Evolutionary conservation across 2,797 vertebrate species (phyloP), one percentile per base, ranked within the genome.

Genomic region (Epinephelus malabaricus): DNA sequence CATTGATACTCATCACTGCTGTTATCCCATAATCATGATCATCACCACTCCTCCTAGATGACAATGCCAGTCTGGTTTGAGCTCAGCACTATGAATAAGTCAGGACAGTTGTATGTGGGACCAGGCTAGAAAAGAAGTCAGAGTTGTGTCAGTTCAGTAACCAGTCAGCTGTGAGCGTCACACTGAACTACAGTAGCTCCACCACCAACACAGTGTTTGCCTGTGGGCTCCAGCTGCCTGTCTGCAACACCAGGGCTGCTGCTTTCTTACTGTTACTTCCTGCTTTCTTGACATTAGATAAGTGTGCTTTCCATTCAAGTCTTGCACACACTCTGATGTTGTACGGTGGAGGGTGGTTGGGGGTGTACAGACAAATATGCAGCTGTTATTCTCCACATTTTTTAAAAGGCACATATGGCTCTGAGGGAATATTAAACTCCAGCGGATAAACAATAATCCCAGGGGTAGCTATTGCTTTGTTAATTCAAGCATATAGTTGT

Each of bases 401-500:
- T 62, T 47, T 1, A 54, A 67, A 30, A 19, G 17, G 5, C 49
- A 27, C 56, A 77, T 51, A 38, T 51, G 59, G 63, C 56, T 77
- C 54, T 4, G 21, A 60, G 58, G 63, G 34, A 63, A 71, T 78
- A 67, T 73, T 65, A 69, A 23, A 68, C 54, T 53, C 8, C 12
- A 13, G 9, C 0, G 0, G 25, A 30, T 50, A 59, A 78, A 65
- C 17, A 74, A 63, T 18, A 51, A 58, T 76, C 78, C 66, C 54
- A 13, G 6, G 74, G 71, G 72, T 50, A 68, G 59, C 46, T 62
- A 27, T 53, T 74, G 54, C 56, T 73, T 40, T 83, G 59, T 78
- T 76, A 79, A 84, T 82, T 79, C 45, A 73, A 73, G 60, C 67
- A 78, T 70, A 38, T 78, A 65, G 84, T 89, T 87, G 75, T 84